Conservation (phyloP, 2,888 invertebrate genomes). For the Hydropsyche betteni region DNA sequence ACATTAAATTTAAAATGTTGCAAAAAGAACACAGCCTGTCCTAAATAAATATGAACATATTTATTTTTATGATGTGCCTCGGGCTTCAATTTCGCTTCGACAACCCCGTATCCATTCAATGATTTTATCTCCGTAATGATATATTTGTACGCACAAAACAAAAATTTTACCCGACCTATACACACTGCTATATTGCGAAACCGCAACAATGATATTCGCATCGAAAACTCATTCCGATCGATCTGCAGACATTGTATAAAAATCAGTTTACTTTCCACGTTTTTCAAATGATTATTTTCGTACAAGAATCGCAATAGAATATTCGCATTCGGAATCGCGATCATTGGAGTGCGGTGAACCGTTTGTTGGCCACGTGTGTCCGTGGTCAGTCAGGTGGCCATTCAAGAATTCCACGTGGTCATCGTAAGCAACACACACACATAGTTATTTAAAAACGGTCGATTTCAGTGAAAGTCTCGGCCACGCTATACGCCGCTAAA, state of each 20-base stretch:
- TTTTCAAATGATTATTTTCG: too few relatives aligned
- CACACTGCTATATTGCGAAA: neutral
- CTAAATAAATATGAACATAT: slow-evolving; percentile 12
- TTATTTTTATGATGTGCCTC: slow-evolving; percentile 10
- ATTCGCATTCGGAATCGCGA: too few relatives aligned
- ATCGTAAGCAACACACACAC: slow-evolving; percentile 11
- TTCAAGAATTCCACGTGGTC: slow-evolving; percentile 17
- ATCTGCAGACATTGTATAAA: too few relatives aligned
- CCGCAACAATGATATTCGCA: slow-evolving; percentile 1
- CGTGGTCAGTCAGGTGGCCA: slow-evolving; percentile 7
- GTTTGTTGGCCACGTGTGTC: slow-evolving; percentile 15
- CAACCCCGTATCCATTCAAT: slow-evolving; percentile 7
- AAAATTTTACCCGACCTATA: slow-evolving; percentile 2
- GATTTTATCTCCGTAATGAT: slow-evolving; percentile 26
- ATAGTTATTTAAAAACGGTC: slow-evolving; percentile 40
- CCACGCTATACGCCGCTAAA: slow-evolving; percentile 42
- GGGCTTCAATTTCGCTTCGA: slow-evolving; percentile 26
- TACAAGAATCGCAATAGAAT: too few relatives aligned
- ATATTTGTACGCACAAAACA: slow-evolving; percentile 16
- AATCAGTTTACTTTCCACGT: too few relatives aligned
- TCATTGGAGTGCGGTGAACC: too few relatives aligned
- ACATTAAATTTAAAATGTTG: neutral
- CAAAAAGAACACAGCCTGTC: slow-evolving; percentile 8
- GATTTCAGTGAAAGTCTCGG: slow-evolving; percentile 44
- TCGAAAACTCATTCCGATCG: neutral